phyloP scores from a whole-genome alignment of 2,113 vertebrate species.

The Oreotrochilus melanogaster region DNA sequence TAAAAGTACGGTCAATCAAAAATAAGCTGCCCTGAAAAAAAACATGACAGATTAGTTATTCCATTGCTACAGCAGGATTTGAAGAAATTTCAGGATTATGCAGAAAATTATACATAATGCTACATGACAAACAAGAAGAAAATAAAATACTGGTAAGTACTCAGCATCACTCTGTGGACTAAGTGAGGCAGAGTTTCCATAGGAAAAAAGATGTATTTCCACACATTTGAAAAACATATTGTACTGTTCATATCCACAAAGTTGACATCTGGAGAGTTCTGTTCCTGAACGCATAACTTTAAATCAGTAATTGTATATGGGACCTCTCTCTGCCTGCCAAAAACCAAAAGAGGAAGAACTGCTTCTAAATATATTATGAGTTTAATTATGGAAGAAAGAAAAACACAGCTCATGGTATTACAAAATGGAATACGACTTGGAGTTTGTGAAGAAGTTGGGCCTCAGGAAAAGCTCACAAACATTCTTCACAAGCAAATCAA shows the following conservation, averaged over 20 bases:
- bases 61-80: background rate
- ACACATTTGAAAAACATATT: background rate
- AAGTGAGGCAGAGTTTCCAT: background rate
- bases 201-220: background rate
- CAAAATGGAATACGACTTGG: background rate
- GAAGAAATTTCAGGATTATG: background rate
- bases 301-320: background rate
- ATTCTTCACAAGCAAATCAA: too few species aligned
- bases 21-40: background rate
- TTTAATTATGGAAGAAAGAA: background rate
- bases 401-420: background rate
- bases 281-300: background rate
- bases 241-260: background rate
- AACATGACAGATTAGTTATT: background rate
- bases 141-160: background rate
- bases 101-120: background rate
- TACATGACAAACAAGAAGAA: background rate
- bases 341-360: background rate
- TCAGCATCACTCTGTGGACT: background rate
- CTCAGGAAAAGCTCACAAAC: too few species aligned
- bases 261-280: background rate
- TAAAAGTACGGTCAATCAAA: background rate
- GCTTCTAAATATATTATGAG: background rate
- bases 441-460: background rate
- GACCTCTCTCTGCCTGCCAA: background rate